Evolutionary conservation across 2,888 invertebrate species (phyloP), one percentile per base, ranked within the genome.

Genomic region (Drosophila lutescens): DNA sequence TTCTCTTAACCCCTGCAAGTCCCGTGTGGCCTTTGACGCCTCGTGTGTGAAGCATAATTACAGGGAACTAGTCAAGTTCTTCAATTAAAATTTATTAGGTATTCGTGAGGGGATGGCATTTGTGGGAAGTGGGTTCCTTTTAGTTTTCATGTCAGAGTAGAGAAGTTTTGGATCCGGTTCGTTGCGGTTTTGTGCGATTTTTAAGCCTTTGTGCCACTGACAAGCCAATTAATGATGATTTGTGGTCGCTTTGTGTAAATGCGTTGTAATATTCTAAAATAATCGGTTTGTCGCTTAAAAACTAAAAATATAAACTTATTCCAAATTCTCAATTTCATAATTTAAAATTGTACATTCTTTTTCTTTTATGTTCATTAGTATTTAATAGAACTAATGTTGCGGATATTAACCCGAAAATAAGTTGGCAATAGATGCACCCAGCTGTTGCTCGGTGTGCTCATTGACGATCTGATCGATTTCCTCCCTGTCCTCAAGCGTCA

Each of bases 1-100:
- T 30, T n/a, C 41, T 47, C 20, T 49, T 53, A 54, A 40, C 59
- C 49, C 49, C 34, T 32, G 49, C 17, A 7, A 44, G 51, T 51
- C 13, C 50, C 59, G 62, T 50, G 78, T 66, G 78, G 41, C 43
- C 38, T 67, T 67, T 61, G 58, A 69, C 83, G 66, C 88, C 78
- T 56, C 78, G 78, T 88, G 88, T 86, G 88, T 63, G 57, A 30
- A 65, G 80, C 68, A 73, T 83, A 83, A 83, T 83, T 86, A 83
- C 76, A 88, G 78, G 65, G 78, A 51, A 51, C 44, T 46, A 50
- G 58, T 10, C 53, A 68, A 84, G 79, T 66, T 74, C 70, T 51
- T 82, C 88, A 88, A 88, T 86, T 82, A 76, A 80, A 77, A 76
- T 86, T 68, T 66, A 69, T 47, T 66, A 20, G 8, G 56, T 13